Evolutionary conservation across 2,888 invertebrate species (phyloP).

Genomic region (Scaeva pyrastri): DNA sequence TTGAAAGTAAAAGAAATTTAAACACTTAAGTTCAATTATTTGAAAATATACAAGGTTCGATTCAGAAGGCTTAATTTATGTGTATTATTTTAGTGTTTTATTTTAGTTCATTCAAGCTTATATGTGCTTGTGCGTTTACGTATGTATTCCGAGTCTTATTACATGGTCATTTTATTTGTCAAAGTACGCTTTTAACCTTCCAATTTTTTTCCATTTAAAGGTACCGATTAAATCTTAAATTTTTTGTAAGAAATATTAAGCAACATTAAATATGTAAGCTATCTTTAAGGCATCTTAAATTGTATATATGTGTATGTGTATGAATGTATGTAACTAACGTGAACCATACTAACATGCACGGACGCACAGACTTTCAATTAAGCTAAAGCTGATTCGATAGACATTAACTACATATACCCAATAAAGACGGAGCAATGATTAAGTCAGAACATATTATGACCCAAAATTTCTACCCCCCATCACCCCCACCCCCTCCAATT

Average conservation of each 20-base stretch:
- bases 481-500: neutral
- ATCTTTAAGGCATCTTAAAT: neutral
- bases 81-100: too few relatives aligned
- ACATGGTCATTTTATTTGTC: too few relatives aligned
- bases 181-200: neutral
- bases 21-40: too few relatives aligned
- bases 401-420: conserved; percentile 1
- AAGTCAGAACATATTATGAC: conserved; percentile 22
- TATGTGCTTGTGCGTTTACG: too few relatives aligned
- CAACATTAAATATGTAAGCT: conserved; percentile 8
- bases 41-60: too few relatives aligned
- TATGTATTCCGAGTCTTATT: too few relatives aligned
- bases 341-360: conserved; percentile 5
- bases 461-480: neutral
- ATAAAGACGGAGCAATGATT: conserved; percentile 26
- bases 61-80: too few relatives aligned
- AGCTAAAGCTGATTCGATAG: conserved; percentile 27
- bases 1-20: too few relatives aligned
- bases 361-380: conserved; percentile 40
- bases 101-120: too few relatives aligned
- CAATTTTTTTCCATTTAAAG: neutral
- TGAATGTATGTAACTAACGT: too few relatives aligned
- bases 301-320: neutral
- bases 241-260: neutral
- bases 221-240: conserved; percentile 7